Evolutionary conservation across 2,888 invertebrate genomes (phyloP).

Genomic region (Chydorus sphaericus): DNA sequence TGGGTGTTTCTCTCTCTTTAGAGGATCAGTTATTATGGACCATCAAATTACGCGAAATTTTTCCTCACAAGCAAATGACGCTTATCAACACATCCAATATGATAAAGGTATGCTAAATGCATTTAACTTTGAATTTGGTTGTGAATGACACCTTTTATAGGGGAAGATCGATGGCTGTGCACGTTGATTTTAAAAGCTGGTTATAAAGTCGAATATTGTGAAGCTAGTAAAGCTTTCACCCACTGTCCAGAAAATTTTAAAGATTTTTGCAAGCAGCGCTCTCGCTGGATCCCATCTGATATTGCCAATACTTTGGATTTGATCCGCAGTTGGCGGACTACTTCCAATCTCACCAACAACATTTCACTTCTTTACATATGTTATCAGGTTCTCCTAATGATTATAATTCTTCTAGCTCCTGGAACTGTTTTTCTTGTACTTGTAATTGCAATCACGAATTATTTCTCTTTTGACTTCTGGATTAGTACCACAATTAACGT

Average conservation of each 20-base stretch:
- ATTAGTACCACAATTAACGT: slow-evolving; percentile 50
- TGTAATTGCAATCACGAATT: slow-evolving; percentile 63
- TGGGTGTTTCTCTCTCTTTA: slow-evolving; percentile 79
- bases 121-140: too few species aligned
- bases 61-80: slow-evolving; percentile 58
- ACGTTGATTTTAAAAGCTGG: slow-evolving; percentile 38
- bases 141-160: too few species aligned
- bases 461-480: slow-evolving; percentile 54
- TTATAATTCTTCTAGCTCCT: slow-evolving; percentile 64
- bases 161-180: slow-evolving; percentile 38
- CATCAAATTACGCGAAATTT: slow-evolving; percentile 79
- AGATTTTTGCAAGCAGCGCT: slow-evolving; percentile 40
- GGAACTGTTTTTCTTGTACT: slow-evolving; percentile 71
- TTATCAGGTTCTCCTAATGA: slow-evolving; percentile 42
- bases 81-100: slow-evolving; percentile 75
- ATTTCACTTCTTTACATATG: slow-evolving; percentile 32
- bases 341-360: slow-evolving; percentile 35
- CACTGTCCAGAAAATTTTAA: slow-evolving; percentile 37
- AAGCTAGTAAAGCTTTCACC: slow-evolving; percentile 31
- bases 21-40: slow-evolving; percentile 78
- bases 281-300: slow-evolving; percentile 41
- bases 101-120: too few species aligned
- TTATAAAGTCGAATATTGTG: slow-evolving; percentile 32
- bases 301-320: slow-evolving; percentile 41
- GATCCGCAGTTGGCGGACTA: slow-evolving; percentile 30